A percentile compares a stretch with the other conserved stretches of the same genome.
Evolutionary conservation across 1,140 invertebrate genomes (phyloP).

Genomic region (Epicauta chinensis): DNA sequence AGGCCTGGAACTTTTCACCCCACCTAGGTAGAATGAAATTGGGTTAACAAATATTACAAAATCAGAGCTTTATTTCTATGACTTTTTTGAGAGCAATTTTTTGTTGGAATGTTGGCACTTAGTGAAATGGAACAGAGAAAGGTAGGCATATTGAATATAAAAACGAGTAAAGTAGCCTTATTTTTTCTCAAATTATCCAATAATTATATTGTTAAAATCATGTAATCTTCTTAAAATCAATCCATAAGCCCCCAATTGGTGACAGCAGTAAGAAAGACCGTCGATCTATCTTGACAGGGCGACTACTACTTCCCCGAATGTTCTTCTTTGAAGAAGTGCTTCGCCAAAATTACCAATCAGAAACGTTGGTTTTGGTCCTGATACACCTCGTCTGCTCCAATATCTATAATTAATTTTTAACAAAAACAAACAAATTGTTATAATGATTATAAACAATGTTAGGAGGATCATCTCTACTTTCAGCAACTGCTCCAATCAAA

Average conservation of each 20-base stretch:
- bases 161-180: too few relatives aligned
- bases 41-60: too few relatives aligned
- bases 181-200: not conserved
- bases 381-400: slow-evolving; percentile 29
- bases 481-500: too few relatives aligned
- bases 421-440: slow-evolving; percentile 1
- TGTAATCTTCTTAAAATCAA: slow-evolving; percentile 6
- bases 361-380: slow-evolving; percentile 21
- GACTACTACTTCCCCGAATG: slow-evolving; percentile 3
- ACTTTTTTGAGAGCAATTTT: too few relatives aligned
- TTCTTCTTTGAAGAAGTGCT: slow-evolving; percentile 8
- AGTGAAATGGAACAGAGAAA: too few relatives aligned
- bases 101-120: too few relatives aligned
- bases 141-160: too few relatives aligned
- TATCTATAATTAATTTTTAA: slow-evolving; percentile 21
- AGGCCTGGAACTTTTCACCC: too few relatives aligned
- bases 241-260: not conserved
- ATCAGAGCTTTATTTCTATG: too few relatives aligned
- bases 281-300: slow-evolving; percentile 7
- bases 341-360: slow-evolving; percentile 38
- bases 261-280: slow-evolving; percentile 18
- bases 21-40: too few relatives aligned
- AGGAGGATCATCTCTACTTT: not conserved
- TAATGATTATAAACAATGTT: not conserved
- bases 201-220: not conserved